Conservation (phyloP, 2,797 vertebrate genomes). For the Anniella stebbinsi region DNA sequence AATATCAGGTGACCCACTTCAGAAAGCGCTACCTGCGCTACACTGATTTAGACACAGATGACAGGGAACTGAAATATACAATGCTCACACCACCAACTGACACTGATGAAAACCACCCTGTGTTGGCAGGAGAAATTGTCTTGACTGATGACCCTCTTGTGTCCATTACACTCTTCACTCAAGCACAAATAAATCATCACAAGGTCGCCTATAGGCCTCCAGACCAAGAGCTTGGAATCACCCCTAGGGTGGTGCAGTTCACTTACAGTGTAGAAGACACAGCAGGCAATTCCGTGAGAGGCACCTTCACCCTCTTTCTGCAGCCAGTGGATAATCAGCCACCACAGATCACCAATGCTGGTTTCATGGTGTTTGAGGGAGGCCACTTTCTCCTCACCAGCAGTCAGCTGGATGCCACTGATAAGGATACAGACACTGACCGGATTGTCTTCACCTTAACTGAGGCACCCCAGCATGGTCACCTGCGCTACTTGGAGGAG, state of each 20-base stretch:
- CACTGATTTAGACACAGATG: constrained; percentile 88
- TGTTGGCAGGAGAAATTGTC: constrained; percentile 83
- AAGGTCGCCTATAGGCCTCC: constrained; percentile 89
- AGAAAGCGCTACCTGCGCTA: constrained; percentile 85
- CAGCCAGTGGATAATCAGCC: constrained; percentile 90
- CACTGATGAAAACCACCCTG: constrained; percentile 86
- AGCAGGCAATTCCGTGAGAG: constrained; percentile 84
- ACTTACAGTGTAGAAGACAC: constrained; percentile 88
- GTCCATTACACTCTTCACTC: constrained; percentile 85
- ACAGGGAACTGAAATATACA: constrained; percentile 87
- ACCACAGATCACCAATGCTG: constrained; percentile 86
- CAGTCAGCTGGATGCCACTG: constrained; percentile 85
- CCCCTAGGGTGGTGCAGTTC: constrained; percentile 87
- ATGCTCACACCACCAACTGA: constrained; percentile 84
- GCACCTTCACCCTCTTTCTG: constrained; percentile 88
- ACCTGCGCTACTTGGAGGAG: constrained; percentile 83
- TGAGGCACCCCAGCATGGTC: constrained; percentile 81
- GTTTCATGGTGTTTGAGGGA: constrained; percentile 85
- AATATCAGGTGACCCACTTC: constrained; percentile 88
- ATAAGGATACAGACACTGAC: constrained; percentile 86
- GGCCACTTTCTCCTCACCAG: constrained; percentile 82
- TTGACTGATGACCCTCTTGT: constrained; percentile 83
- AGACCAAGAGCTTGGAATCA: constrained; percentile 87
- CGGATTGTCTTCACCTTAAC: constrained; percentile 86
- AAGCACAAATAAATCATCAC: constrained; percentile 90